Evolutionary conservation across 2,888 invertebrate species (phyloP).

Genomic region (Monochamus alternatus): DNA sequence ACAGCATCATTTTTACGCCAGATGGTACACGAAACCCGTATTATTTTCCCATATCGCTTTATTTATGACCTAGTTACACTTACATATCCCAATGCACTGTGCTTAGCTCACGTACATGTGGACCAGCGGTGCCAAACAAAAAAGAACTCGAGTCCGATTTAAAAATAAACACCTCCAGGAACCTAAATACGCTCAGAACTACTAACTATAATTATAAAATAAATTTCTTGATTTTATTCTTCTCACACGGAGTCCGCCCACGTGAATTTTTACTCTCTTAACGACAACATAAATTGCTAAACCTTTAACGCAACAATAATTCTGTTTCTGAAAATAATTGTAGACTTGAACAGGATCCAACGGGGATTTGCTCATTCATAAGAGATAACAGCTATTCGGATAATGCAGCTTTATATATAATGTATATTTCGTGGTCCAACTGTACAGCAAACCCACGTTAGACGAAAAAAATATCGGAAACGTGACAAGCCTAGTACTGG

Average conservation of each 20-base stretch:
- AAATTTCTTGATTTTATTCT: constrained; percentile 25
- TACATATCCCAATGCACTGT: not conserved
- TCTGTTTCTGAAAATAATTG: constrained; percentile 21
- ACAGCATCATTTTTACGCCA: not conserved
- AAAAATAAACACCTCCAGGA: constrained; percentile 17
- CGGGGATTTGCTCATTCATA: constrained; percentile 21
- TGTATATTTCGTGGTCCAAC: not conserved
- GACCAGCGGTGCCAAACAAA: constrained; percentile 10
- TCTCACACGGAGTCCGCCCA: constrained; percentile 12
- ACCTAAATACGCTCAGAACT: constrained; percentile 4
- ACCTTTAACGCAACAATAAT: constrained; percentile 21
- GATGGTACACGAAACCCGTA: not conserved
- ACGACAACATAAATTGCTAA: constrained; percentile 23
- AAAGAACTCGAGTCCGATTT: constrained; percentile 9
- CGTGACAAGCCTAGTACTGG: too few species aligned
- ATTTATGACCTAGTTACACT: constrained; percentile 8
- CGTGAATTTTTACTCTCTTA: constrained; percentile 20
- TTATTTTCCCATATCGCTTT: not conserved
- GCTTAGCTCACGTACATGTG: not conserved
- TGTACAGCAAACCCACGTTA: not conserved
- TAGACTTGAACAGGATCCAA: constrained; percentile 29
- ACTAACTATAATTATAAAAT: constrained; percentile 13
- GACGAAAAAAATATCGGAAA: too few species aligned
- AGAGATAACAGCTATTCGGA: not conserved
- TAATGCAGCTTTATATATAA: not conserved